These are phyloP conservation scores for Ceratothoa steindachneri DNA, from an alignment of 2,888 invertebrate genomes.

Conservation along the genomic window DNA sequence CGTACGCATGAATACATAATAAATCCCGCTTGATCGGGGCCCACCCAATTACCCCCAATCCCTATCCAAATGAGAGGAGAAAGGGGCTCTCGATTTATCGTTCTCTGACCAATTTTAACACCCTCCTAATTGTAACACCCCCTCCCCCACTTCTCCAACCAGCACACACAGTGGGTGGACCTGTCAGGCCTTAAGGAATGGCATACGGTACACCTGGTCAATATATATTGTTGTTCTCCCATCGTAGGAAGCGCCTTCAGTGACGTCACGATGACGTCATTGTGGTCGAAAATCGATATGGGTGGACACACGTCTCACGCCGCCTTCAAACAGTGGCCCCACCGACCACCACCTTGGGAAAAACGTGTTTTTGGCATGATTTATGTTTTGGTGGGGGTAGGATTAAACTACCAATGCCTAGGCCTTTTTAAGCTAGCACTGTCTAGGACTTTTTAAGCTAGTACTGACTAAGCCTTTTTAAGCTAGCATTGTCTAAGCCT, in stretches of 20 bases:
- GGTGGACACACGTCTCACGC: not conserved
- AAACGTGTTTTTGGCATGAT: no score
- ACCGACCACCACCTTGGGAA: no score
- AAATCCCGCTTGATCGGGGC: not conserved
- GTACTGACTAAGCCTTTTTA: no score
- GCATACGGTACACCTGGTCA: not conserved
- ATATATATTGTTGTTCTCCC: not conserved
- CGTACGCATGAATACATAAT: not conserved
- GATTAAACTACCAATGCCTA: no score
- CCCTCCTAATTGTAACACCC: not conserved
- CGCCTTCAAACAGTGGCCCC: no score
- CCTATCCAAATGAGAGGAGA: not conserved
- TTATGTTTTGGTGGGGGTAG: no score
- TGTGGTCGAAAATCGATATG: not conserved
- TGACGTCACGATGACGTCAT: not conserved
- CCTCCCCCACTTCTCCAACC: not conserved
- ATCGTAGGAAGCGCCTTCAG: not conserved
- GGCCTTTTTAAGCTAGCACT: no score
- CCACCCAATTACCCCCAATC: not conserved
- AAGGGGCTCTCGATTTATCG: not conserved
- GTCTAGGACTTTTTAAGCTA: no score
- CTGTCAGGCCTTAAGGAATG: no score
- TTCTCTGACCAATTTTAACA: not conserved
- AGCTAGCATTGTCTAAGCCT: no score
- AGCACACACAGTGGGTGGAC: no score